Base-by-base conservation (phyloP, 2,797 vertebrate species). In the Tragelaphus oryx region DNA sequence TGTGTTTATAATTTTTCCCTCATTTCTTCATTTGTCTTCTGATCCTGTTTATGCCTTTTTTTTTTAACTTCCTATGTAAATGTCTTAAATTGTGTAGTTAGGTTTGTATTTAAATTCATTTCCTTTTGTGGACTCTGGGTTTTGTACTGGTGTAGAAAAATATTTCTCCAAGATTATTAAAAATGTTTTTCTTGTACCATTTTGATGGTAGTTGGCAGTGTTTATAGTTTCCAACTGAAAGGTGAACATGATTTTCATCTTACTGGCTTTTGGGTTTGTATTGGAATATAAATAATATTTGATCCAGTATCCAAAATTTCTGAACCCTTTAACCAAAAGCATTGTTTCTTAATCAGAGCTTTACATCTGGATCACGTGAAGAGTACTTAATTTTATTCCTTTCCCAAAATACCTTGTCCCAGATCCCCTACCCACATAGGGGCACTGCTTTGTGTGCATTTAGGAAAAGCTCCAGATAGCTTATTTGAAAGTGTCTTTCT, bases 61-160 rank as follows among this genome's bases (percentile, higher is more conserved):
- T n/a, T 20, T 52, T 22, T 8, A 4, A 33, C 3, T 41, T 30
- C 9, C 30, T 54, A 2, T 65, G 41, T 55, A 78, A 57, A 48
- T 91, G 82, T 62, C 84, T 91, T 88, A 78, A 84, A 62, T 60
- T 65, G 24, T 81, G 8, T 82, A n/a, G 62, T 95, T 30, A 93
- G 9, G n/a, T 94, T 94, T 92, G 44, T 75, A 68, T 68, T 68
- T 68, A 37, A 80, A 89, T 91, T 96, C 18, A 68, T 88, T 93
- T 89, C 7, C 33, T 91, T 89, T 94, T 57, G 81, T 91, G 71
- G 33, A 79, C 85, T 52, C 60, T 93, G 75, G 6, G 14, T 52
- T 90, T 96, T 94, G 26, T 86, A 76, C 82, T 60, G 30, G 11
- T 57, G 48, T 87, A 94, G 92, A 54, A 92, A 76, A 59, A 78